Evolutionary conservation across 2,888 invertebrate species (phyloP).

Genomic region (Harpagoxenus sublaevis): DNA sequence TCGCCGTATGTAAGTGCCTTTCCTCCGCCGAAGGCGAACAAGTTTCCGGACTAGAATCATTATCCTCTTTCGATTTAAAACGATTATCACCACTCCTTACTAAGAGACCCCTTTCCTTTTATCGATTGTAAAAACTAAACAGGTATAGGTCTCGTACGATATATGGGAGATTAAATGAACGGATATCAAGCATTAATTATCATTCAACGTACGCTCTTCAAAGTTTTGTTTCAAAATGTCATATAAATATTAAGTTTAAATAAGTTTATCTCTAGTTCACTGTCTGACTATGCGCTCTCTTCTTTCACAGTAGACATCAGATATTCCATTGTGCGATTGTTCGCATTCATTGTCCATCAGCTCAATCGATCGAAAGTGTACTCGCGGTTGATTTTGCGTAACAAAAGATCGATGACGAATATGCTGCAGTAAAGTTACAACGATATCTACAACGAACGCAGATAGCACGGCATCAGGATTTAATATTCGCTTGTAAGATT

Average conservation of each 20-base stretch:
- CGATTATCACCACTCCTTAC: constrained; percentile 30
- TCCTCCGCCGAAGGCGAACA: constrained; percentile 25
- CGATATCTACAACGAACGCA: neutral
- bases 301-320: constrained; percentile 36
- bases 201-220: neutral
- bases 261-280: neutral
- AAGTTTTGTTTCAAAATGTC: neutral
- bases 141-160: neutral
- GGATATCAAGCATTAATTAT: neutral
- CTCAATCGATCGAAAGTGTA: constrained; percentile 36
- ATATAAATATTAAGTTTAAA: constrained; percentile 23
- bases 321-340: constrained; percentile 39
- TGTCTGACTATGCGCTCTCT: constrained; percentile 24
- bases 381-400: constrained; percentile 27
- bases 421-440: neutral
- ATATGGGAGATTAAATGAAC: neutral
- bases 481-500: neutral
- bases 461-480: neutral
- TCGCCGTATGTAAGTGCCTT: neutral
- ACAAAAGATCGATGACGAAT: constrained; percentile 10
- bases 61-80: constrained; percentile 31
- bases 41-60: constrained; percentile 55
- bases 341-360: constrained; percentile 24
- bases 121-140: constrained; percentile 10
- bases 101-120: constrained; percentile 22